A percentile compares a stretch with the other conserved stretches of the same genome.
phyloP scores from a whole-genome alignment of 2,113 vertebrate genomes.

The Sula dactylatra region DNA sequence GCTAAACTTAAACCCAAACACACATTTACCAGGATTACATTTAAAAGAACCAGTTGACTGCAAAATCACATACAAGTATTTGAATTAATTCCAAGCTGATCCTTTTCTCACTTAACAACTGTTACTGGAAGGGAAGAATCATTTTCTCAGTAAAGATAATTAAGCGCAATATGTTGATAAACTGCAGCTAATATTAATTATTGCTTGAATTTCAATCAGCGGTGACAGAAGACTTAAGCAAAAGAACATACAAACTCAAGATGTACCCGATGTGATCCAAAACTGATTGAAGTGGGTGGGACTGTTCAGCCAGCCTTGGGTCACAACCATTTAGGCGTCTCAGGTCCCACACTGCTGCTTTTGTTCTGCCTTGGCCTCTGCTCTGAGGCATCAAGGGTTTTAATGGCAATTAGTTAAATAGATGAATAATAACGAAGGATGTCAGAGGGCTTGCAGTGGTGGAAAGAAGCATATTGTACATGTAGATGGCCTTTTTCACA shows the following conservation, averaged over 20 bases:
- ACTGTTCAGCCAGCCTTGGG: not conserved
- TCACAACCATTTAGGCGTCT: not conserved
- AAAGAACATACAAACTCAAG: not conserved
- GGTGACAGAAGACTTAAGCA: not conserved
- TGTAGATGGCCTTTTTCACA: not conserved
- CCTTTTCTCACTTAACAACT: not conserved
- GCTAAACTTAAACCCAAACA: not conserved
- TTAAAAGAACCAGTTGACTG: not conserved
- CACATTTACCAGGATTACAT: not conserved
- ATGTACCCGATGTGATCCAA: not conserved
- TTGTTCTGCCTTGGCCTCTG: not conserved
- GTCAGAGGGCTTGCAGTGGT: not conserved
- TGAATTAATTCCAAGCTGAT: not conserved
- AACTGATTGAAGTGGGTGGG: not conserved
- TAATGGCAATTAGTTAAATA: not conserved
- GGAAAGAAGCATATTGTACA: not conserved
- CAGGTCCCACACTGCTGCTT: rapidly evolving
- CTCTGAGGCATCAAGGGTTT: not conserved
- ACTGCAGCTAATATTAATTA: not conserved
- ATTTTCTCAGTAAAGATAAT: not conserved
- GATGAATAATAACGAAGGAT: not conserved
- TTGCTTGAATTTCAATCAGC: not conserved
- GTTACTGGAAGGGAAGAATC: not conserved
- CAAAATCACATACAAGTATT: not conserved
- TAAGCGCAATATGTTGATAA: not conserved